Base-by-base conservation (phyloP, 2,113 vertebrate genomes). In the Neolamprologus cancellatus region DNA sequence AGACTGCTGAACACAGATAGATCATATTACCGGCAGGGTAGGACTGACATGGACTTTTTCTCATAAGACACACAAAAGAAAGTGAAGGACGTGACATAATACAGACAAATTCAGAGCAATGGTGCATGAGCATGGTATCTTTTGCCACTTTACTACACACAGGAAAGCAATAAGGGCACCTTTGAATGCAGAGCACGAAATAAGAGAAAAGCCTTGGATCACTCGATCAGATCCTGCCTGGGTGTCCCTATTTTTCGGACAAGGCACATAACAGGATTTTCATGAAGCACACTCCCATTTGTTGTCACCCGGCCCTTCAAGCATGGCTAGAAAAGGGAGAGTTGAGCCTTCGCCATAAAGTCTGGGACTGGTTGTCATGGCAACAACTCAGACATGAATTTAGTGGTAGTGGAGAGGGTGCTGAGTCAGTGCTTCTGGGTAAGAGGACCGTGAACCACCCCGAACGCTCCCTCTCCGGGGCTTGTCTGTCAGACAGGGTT, bases 351-450 rank as follows among this genome's bases (percentile, higher is more conserved):
- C 83, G 3, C 83, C 23, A 4, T 34, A 52, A 87, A 87, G 87
- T 87, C 88, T 86, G 66, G 74, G 54, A 59, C 83, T 44, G 55
- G 93, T 95, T 94, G 91, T 92, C 74, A 94, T 91, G 54, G 93
- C 53, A 93, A 94, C 93, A 48, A 44, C 71, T 86, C 84, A 84
- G 91, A 93, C 86, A 86, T 90, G 88, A 90, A 87, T 92, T 84
- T 91, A 82, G 76, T 80, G 86, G 59, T 81, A 50, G 74, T 79
- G 71, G 82, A 50, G 82, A 84, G 79, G 69, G 14, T 92, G 92
- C 93, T 92, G 93, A 94, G 89, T 95, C 93, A 92, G 94, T 41
- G 79, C 59, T 91, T 93, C 79, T 84, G 57, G 44, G 79, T 79
- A 85, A 82, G 81, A 82, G 83, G 85, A 87, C 82, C 74, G 30